Evolutionary conservation across 2,888 invertebrate genomes (phyloP).

Genomic region (Apodemia hepburni): DNA sequence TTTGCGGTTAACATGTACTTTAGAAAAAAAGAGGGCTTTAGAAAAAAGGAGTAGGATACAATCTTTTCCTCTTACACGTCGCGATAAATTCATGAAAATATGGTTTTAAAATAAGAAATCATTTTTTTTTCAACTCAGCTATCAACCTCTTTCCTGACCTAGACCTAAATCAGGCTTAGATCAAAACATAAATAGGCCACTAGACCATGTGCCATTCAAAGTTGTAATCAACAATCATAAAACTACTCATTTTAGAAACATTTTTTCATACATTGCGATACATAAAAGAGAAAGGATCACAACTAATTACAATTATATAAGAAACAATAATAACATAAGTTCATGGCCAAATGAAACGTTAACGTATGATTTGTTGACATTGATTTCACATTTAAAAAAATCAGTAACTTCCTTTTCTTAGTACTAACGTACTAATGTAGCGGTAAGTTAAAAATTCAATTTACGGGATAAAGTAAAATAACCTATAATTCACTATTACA

Average conservation of each 20-base stretch:
- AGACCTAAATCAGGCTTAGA: no score
- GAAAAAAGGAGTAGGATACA: no score
- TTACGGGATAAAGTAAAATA: neutral
- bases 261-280: neutral
- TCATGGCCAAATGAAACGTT: neutral
- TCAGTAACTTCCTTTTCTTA: no score
- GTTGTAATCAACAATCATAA: neutral
- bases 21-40: no score
- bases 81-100: no score
- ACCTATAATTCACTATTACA: conserved; percentile 18
- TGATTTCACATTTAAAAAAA: neutral
- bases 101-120: no score
- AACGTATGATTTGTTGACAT: neutral
- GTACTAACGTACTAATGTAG: no score
- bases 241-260: neutral
- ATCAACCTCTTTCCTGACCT: no score
- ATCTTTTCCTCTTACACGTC: no score
- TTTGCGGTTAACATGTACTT: no score
- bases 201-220: neutral
- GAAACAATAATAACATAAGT: neutral
- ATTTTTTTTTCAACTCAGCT: no score
- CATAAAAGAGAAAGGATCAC: neutral
- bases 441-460: neutral
- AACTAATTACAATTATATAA: neutral
- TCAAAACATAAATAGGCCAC: no score